Base-by-base conservation (phyloP, 2,797 vertebrate species). In the Echeneis naucrates region DNA sequence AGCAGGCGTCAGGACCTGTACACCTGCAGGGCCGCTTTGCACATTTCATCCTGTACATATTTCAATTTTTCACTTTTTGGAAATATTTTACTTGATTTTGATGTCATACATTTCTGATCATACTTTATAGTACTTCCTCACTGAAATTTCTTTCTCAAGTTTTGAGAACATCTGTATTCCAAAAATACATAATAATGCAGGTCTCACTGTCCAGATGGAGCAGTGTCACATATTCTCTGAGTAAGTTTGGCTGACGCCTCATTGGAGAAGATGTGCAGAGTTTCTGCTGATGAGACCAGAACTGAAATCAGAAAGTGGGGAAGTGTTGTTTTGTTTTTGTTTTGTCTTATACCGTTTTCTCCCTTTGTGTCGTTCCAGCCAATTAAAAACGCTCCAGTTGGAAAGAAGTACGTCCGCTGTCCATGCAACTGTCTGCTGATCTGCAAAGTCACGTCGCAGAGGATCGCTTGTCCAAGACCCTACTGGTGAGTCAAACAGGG, bases 351-450 rank as follows among this genome's bases (percentile, higher is more conserved):
- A 10, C n/a, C 9, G 8, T 38, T 1, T 13, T 0, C 4, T 32
- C 1, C 8, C 23, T 72, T 35, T 27, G 12, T 75, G 23, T 32
- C n/a, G 0, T 64, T 11, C 11, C 35, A 98, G 96, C 96, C 96
- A 0, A 97, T 97, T 73, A 97, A 96, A 82, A 96, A 96, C 64
- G 95, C 96, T 62, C 96, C 96, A 0, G 90, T 93, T 0, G 96
- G 96, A n/a, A 97, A 97, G 93, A 97, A 97, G 82, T 97, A 97
- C 2, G 96, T 97, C 35, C 92, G 96, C 53, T 98, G 97, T 81
- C 96, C 96, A 0, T 98, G 97, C 47, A 97, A 96, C 91, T 97
- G 96, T 75, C 95, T 98, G 26, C 94, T 98, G 62, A 97, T 98
- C 87, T 98, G 97, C 87, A 97, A 96, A 88, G 96, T 96, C 81